Conservation (phyloP, 2,797 vertebrate species). For the Thalassophryne amazonica region DNA sequence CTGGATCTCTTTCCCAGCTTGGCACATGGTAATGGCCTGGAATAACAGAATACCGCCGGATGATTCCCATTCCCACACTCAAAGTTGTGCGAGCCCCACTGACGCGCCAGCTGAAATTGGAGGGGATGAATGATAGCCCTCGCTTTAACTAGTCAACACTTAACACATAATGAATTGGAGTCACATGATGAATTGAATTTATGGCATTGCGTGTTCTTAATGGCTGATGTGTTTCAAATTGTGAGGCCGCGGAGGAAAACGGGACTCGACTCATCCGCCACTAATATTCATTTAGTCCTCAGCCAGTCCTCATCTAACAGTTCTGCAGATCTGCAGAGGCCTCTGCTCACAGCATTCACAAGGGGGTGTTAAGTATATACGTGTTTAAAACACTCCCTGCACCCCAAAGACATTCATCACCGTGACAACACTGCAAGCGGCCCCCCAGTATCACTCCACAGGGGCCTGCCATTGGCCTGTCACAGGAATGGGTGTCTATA, state of each 20-base stretch:
- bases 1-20: constrained; percentile 67
- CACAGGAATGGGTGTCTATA: constrained; percentile 83
- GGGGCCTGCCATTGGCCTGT: constrained; percentile 76
- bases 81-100: constrained; percentile 34
- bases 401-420: constrained; percentile 81
- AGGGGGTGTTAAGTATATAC: constrained; percentile 75
- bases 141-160: constrained; percentile 74
- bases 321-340: constrained; percentile 42
- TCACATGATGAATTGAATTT: constrained; percentile 68
- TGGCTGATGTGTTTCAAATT: constrained; percentile 54
- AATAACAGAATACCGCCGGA: constrained; percentile 70
- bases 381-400: constrained; percentile 75
- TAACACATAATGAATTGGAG: constrained; percentile 71
- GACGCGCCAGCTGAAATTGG: constrained; percentile 33
- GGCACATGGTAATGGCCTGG: constrained; percentile 75
- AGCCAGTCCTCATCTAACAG: constrained; percentile 37
- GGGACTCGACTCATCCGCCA: constrained; percentile 33
- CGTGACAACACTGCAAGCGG: constrained; percentile 68
- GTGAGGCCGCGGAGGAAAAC: constrained; percentile 22
- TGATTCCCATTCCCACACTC: constrained; percentile 61
- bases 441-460: constrained; percentile 76
- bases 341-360: constrained; percentile 57
- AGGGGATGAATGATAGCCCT: constrained; percentile 53
- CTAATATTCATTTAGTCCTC: constrained; percentile 53
- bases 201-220: constrained; percentile 50